phyloP scores from a whole-genome alignment of 2,113 vertebrate genomes.

The Microcebus tavaratra region DNA sequence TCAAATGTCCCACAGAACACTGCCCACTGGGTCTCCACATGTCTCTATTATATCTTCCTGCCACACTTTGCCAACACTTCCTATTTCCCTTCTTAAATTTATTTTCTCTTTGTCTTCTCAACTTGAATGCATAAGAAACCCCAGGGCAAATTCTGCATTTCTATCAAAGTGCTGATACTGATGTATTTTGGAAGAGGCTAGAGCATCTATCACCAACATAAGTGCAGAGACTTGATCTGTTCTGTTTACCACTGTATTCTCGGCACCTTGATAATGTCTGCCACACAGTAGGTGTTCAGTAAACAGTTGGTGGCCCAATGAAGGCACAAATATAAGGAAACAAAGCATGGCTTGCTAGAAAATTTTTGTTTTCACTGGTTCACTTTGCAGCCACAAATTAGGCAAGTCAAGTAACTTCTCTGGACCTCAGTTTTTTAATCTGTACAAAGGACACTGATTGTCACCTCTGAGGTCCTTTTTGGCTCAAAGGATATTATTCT shows the following conservation, averaged over 20 bases:
- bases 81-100: not conserved
- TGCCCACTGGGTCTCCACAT: not conserved
- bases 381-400: not conserved
- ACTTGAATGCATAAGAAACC: not conserved
- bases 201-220: not conserved
- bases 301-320: not conserved
- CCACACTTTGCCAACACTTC: not conserved
- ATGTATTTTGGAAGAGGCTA: not conserved
- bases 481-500: not conserved
- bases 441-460: not conserved
- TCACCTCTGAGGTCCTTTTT: not conserved
- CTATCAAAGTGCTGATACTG: not conserved
- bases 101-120: not conserved
- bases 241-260: not conserved
- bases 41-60: not conserved
- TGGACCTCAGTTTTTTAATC: not conserved
- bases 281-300: not conserved
- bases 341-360: not conserved
- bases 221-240: not conserved
- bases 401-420: not conserved
- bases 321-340: not conserved
- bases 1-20: not conserved
- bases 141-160: not conserved
- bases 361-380: not conserved
- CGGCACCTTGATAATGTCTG: not conserved